A percentile compares a stretch with the other conserved stretches of the same genome.
These are phyloP conservation scores for Aleiodes sp. DNA, from an alignment of 1,140 invertebrate species.

Conservation along the genomic window DNA sequence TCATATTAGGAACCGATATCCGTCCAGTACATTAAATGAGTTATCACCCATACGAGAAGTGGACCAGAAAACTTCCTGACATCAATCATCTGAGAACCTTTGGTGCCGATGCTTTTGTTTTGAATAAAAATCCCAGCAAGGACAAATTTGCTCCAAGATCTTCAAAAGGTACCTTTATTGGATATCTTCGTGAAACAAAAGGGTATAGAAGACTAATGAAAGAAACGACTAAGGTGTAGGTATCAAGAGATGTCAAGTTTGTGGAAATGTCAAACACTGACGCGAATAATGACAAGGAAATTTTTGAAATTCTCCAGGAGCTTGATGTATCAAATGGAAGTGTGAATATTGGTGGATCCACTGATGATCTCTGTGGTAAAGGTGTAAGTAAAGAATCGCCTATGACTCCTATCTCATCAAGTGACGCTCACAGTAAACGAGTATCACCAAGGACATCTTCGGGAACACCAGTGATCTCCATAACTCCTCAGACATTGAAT, in stretches of 20 bases:
- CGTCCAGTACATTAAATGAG: not conserved
- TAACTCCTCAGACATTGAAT: too few species aligned
- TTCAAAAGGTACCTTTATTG: conserved; percentile 14
- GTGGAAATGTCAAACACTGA: too few species aligned
- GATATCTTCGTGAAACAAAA: conserved; percentile 14
- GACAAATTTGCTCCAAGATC: conserved; percentile 14
- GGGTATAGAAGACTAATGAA: not conserved
- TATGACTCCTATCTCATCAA: too few species aligned
- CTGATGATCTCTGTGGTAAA: too few species aligned
- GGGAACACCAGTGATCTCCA: too few species aligned
- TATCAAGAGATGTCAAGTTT: conserved; percentile 7
- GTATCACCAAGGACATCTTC: too few species aligned
- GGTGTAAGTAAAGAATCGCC: too few species aligned
- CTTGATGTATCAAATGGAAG: too few species aligned
- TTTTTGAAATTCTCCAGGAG: too few species aligned
- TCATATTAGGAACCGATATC: conserved; percentile 5
- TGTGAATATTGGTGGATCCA: too few species aligned
- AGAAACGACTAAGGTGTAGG: not conserved
- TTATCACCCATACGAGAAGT: conserved; percentile 13
- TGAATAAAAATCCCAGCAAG: conserved; percentile 9
- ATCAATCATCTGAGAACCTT: not conserved
- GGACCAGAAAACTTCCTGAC: not conserved
- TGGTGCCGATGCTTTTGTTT: not conserved
- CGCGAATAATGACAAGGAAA: too few species aligned
- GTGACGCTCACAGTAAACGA: too few species aligned